Percentiles rank a stretch among this genome's conserved stretches.
Evolutionary conservation across 2,888 invertebrate genomes (phyloP).

Genomic region (Baccha elongata): DNA sequence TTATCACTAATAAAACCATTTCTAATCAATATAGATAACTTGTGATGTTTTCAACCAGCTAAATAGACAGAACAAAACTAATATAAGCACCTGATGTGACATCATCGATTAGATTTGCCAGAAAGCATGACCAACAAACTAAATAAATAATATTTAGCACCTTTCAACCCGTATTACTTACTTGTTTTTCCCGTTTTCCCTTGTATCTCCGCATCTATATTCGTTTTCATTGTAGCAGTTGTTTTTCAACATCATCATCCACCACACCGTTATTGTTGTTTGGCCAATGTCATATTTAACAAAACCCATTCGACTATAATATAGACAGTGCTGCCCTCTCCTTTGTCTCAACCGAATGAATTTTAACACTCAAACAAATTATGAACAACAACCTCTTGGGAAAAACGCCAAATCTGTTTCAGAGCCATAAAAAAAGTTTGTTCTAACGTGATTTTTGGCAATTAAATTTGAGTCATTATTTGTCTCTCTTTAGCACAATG

Average conservation of each 20-base stretch:
- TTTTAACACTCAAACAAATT: constrained; percentile 18
- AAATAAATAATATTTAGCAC: constrained; percentile 62
- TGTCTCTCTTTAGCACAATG: not conserved
- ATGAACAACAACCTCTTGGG: constrained; percentile 60
- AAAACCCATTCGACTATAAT: constrained; percentile 17
- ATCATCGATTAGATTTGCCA: constrained; percentile 61
- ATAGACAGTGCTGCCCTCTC: constrained; percentile 18
- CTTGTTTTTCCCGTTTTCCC: constrained; percentile 33
- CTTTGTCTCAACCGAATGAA: not conserved
- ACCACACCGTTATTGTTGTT: constrained; percentile 28
- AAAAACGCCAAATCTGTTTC: constrained; percentile 64
- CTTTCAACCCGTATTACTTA: constrained; percentile 35
- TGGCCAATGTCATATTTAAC: constrained; percentile 65
- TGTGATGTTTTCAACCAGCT: constrained; percentile 10
- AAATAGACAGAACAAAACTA: constrained; percentile 12
- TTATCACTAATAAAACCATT: constrained; percentile 22
- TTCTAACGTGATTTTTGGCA: constrained; percentile 64
- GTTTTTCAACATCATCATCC: constrained; percentile 26
- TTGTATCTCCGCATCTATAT: not conserved
- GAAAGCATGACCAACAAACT: constrained; percentile 49
- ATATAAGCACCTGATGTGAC: constrained; percentile 47
- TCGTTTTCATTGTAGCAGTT: constrained; percentile 12
- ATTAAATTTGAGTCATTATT: constrained; percentile 48
- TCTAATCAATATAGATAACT: constrained; percentile 13
- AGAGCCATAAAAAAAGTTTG: constrained; percentile 61